phyloP scores from a whole-genome alignment of 2,888 invertebrate genomes.

The Eristalis pertinax region DNA sequence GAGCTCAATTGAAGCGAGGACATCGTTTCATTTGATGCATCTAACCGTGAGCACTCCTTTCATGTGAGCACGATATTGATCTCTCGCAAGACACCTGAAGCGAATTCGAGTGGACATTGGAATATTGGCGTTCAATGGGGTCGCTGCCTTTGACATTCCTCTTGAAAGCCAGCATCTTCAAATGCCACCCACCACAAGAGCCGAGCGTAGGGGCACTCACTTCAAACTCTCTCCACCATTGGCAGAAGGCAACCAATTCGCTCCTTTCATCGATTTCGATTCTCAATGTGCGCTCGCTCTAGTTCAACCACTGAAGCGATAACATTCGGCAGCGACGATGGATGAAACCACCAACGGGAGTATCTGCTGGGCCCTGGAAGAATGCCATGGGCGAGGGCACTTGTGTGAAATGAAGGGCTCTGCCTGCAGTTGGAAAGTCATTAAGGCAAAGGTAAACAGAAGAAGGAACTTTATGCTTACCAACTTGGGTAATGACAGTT shows the following conservation, averaged over 20 bases:
- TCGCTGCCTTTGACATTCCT: constrained; percentile 17
- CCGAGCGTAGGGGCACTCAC: neutral
- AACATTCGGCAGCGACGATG: constrained; percentile 24
- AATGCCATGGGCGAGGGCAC: neutral
- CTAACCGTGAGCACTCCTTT: constrained; percentile 44
- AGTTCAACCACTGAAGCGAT: constrained; percentile 12
- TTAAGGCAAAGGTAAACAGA: constrained; percentile 48
- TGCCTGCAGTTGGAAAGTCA: constrained; percentile 40
- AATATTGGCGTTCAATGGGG: constrained; percentile 17
- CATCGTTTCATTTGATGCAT: constrained; percentile 40
- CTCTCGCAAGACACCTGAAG: constrained; percentile 1
- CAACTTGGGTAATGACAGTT: constrained; percentile 52
- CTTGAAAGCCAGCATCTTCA: constrained; percentile 26
- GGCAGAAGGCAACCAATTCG: neutral
- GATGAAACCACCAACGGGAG: too few relatives aligned
- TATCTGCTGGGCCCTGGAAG: neutral
- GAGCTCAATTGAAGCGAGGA: constrained; percentile 31
- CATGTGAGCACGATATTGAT: constrained; percentile 30
- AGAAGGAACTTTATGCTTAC: constrained; percentile 32
- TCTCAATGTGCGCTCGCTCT: constrained; percentile 2
- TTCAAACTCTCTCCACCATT: neutral
- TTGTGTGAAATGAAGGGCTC: constrained; percentile 2
- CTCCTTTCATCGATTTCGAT: constrained; percentile 17
- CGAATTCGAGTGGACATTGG: constrained; percentile 16
- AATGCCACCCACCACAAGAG: constrained; percentile 10